Conservation (phyloP, 2,888 invertebrate genomes). For the Sepiola atlantica region DNA sequence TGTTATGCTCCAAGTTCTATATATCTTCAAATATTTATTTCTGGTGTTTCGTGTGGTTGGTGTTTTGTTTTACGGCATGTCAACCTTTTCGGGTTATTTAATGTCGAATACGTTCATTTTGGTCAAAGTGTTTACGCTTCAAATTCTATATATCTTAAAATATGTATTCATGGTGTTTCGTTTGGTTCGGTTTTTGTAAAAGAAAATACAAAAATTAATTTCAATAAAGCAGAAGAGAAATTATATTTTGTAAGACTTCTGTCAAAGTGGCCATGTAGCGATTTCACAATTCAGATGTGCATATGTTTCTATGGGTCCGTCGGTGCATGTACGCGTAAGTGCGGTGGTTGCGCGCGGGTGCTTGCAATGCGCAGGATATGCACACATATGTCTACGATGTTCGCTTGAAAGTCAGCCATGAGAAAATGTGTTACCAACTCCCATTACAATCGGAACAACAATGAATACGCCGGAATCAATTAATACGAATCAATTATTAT, state of each 20-base stretch:
- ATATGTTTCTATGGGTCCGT: not conserved
- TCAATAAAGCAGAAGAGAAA: too few species aligned
- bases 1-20: too few species aligned
- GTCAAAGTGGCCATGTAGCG: not conserved
- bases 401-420: not conserved
- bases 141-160: too few species aligned
- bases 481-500: slow-evolving; percentile 10
- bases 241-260: not conserved
- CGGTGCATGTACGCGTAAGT: not conserved
- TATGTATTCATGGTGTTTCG: too few species aligned
- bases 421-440: not conserved
- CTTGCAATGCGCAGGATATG: not conserved
- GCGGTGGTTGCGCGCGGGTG: not conserved
- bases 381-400: slow-evolving; percentile 6
- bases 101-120: too few species aligned
- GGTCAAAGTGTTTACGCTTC: too few species aligned
- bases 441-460: slow-evolving; percentile 2
- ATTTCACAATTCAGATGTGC: not conserved
- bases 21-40: too few species aligned
- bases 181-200: not conserved
- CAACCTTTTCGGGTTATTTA: too few species aligned
- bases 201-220: not conserved
- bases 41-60: too few species aligned
- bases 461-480: slow-evolving; percentile 32
- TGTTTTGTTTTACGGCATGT: too few species aligned